Base-by-base conservation (phyloP, 2,113 vertebrate species). In the Salvator merianae region DNA sequence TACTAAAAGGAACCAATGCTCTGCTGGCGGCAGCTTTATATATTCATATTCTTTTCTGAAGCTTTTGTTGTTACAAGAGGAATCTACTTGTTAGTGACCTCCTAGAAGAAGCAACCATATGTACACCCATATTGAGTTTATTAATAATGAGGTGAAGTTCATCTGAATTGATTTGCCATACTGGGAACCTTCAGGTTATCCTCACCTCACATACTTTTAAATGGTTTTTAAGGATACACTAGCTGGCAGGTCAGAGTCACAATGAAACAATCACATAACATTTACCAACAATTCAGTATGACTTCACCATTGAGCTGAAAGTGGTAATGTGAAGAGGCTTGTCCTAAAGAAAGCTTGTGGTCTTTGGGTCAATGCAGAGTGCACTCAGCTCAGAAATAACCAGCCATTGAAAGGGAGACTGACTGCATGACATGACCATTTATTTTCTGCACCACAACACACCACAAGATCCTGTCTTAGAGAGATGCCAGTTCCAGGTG, bases 331-430 rank as follows among this genome's bases (percentile, higher is more conserved):
- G 40, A 59, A 71, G n/a, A 79, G n/a, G 69, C 32, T 85, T 59
- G 72, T 84, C 72, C 68, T 73, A 83, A 87, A 82, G 40, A 73
- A 28, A 85, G 55, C 13, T 24, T 82, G 55, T 65, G n/a, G n/a
- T 7, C 59, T 47, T 72, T 53, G 43, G 59, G 34, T 82, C 66
- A 77, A 71, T 24, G 20, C 38, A 65, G 43, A 72, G 43, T 71
- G 38, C 75, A 50, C 62, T 65, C 55, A 68, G 9, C 38, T 62
- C 74, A 38, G 78, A 62, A 77, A 28, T 83, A 79, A 73, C 40
- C n/a, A 73, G 69, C 70, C 69, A 82, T n/a, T 78, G 32, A 40
- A 87, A 65, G 32, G 74, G 10, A 38, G 55, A 18, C 14, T 47
- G 28, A 73, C 40, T 86, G 72, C 75, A 50, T 50, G 53, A 78